Evolutionary conservation across 2,113 vertebrate species (phyloP).

Genomic region (Chaetura pelagica): DNA sequence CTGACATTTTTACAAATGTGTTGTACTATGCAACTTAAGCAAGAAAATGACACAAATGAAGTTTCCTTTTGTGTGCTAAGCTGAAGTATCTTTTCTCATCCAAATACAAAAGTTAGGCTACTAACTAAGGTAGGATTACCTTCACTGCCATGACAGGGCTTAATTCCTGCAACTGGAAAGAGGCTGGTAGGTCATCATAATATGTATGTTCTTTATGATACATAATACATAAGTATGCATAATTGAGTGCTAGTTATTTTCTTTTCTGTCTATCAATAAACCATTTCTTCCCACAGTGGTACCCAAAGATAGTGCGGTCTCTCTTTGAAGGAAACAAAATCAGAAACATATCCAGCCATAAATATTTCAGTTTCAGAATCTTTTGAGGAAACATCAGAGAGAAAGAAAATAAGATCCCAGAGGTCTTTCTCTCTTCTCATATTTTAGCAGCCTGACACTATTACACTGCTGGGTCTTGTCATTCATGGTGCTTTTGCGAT

Average conservation of each 20-base stretch:
- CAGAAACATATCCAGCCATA: background rate
- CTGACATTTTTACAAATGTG: background rate
- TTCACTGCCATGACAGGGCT: background rate
- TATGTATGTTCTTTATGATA: background rate
- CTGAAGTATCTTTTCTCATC: background rate
- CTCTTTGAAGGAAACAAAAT: background rate
- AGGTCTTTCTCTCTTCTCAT: background rate
- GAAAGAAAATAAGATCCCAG: slow-evolving; percentile 23
- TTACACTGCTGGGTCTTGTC: background rate
- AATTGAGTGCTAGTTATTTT: background rate
- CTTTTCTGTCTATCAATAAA: background rate
- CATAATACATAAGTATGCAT: background rate
- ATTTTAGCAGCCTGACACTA: background rate
- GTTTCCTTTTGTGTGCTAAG: background rate
- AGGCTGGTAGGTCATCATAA: background rate
- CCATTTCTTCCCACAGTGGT: background rate
- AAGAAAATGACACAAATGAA: background rate
- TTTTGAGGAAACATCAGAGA: slow-evolving; percentile 23
- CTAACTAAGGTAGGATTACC: background rate
- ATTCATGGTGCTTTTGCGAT: background rate
- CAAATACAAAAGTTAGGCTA: background rate
- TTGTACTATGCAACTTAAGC: background rate
- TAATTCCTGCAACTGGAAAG: background rate
- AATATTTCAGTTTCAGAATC: slow-evolving; percentile 20
- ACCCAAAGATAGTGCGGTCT: rapidly evolving